Conservation (phyloP, 2,797 vertebrate genomes). For the Schizothorax lantsangensis region DNA sequence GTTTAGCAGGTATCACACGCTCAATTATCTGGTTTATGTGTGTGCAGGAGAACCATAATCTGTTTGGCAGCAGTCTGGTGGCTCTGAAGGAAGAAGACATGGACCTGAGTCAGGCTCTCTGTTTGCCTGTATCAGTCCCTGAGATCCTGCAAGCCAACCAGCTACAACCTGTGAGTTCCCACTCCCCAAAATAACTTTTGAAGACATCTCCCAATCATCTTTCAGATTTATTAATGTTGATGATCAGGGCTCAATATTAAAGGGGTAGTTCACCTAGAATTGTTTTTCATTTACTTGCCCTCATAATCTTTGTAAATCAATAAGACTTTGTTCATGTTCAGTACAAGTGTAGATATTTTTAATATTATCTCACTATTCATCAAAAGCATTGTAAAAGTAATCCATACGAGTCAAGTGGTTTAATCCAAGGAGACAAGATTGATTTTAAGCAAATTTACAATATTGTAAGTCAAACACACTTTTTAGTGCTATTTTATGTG, state of each 20-base stretch:
- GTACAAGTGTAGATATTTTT: neutral
- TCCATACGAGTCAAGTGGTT: neutral
- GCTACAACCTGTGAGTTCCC: constrained; percentile 85
- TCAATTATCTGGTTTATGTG: constrained; percentile 12
- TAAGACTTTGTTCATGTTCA: no score
- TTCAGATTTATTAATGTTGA: neutral
- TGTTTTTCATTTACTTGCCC: neutral
- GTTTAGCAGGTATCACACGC: neutral
- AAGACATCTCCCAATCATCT: neutral
- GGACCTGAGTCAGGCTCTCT: constrained; percentile 95
- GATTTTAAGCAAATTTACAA: neutral
- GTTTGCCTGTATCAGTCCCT: constrained; percentile 93
- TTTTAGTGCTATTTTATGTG: neutral
- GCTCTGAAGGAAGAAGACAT: constrained; percentile 95
- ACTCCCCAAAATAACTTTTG: neutral
- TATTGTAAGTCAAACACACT: neutral
- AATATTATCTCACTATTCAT: neutral
- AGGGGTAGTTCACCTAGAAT: neutral
- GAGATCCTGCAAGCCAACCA: constrained; percentile 99
- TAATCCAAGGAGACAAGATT: neutral
- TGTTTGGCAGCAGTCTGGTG: constrained; percentile 95
- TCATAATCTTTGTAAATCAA: neutral
- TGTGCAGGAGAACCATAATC: constrained; percentile 92
- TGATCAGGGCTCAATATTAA: neutral
- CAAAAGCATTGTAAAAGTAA: neutral